A percentile compares a stretch with the other conserved stretches of the same genome.
phyloP scores from a whole-genome alignment of 2,888 invertebrate species.

The Mimumesa dahlbomi region DNA sequence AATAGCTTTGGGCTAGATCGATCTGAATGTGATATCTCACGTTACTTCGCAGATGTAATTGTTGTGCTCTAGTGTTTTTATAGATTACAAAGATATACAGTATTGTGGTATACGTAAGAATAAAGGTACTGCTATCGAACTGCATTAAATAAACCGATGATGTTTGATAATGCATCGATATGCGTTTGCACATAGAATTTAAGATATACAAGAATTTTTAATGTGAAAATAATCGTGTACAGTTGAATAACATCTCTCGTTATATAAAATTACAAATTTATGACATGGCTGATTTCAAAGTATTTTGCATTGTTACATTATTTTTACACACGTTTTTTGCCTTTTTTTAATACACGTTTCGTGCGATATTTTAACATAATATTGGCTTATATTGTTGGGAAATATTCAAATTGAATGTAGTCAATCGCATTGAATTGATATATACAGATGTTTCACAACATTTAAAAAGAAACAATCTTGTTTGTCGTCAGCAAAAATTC shows the following conservation, averaged over 20 bases:
- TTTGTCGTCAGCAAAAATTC: slow-evolving; percentile 39
- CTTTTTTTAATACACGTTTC: not conserved
- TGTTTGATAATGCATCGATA: slow-evolving; percentile 16
- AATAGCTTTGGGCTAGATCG: too few species aligned
- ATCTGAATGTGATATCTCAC: too few species aligned
- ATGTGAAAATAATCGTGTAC: not conserved
- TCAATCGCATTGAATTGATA: not conserved
- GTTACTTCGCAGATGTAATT: slow-evolving; percentile 13
- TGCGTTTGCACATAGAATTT: not conserved
- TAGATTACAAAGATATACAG: slow-evolving; percentile 28
- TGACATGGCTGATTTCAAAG: not conserved
- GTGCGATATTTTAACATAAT: slow-evolving; percentile 4
- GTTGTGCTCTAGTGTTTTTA: slow-evolving; percentile 18
- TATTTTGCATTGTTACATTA: slow-evolving; percentile 3
- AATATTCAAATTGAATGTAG: not conserved
- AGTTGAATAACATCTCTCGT: not conserved
- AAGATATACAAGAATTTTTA: not conserved
- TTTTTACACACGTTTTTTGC: not conserved
- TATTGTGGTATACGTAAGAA: slow-evolving; percentile 37
- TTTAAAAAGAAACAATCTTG: not conserved
- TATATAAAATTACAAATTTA: not conserved
- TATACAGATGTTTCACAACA: not conserved
- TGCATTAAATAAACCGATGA: slow-evolving; percentile 12
- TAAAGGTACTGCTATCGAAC: slow-evolving; percentile 38
- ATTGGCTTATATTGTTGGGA: not conserved